Percentiles rank a stretch among this genome's conserved stretches.
phyloP scores from a whole-genome alignment of 2,888 invertebrate species.

The Brenthis daphne region DNA sequence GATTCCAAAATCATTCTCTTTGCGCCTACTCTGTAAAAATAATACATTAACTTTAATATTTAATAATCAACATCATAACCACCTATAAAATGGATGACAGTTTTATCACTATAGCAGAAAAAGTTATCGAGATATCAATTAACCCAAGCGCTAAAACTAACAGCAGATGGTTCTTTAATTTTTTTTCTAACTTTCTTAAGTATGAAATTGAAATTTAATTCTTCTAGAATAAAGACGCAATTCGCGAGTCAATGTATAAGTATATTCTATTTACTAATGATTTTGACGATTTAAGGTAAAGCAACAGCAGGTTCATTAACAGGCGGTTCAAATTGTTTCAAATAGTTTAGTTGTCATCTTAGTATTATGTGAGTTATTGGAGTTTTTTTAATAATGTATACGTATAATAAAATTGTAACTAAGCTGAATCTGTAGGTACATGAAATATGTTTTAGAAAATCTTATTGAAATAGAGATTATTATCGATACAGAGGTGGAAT shows the following conservation, averaged over 20 bases:
- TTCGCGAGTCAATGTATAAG: neutral
- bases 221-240: neutral
- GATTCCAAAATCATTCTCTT: too few relatives aligned
- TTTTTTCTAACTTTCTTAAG: neutral
- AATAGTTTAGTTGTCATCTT: neutral
- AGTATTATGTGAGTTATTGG: neutral
- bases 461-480: too few relatives aligned
- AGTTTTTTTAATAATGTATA: too few relatives aligned
- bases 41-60: neutral
- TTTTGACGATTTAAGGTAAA: neutral
- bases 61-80: neutral
- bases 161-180: conserved; percentile 14
- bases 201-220: neutral
- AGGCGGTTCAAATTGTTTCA: conserved; percentile 11
- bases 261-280: neutral
- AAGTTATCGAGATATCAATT: conserved; percentile 9
- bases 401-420: too few relatives aligned
- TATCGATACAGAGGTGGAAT: too few relatives aligned
- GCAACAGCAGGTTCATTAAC: conserved; percentile 16
- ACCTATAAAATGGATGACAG: conserved; percentile 1
- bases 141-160: conserved; percentile 5
- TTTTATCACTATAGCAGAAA: conserved; percentile 2
- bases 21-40: neutral
- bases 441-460: too few relatives aligned
- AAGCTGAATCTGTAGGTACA: too few relatives aligned